These are phyloP conservation scores for Tonatia bakeri DNA, from an alignment of 2,113 vertebrate species.

Conservation along the genomic window DNA sequence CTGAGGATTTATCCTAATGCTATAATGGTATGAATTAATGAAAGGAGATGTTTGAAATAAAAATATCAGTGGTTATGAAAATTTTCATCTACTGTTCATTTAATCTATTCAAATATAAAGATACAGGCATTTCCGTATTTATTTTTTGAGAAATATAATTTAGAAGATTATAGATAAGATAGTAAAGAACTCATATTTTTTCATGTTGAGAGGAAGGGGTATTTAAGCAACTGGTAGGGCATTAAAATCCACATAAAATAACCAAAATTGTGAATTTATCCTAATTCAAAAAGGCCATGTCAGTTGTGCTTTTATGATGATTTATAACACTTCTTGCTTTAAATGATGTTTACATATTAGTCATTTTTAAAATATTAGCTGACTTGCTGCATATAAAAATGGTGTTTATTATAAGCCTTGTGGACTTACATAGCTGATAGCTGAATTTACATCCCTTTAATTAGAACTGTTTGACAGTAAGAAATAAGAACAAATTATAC, in stretches of 20 bases:
- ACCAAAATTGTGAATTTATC: conserved; percentile 61
- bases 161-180: neutral
- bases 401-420: conserved; percentile 63
- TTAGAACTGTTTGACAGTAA: conserved; percentile 51
- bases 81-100: neutral
- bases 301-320: conserved; percentile 55
- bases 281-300: conserved; percentile 65
- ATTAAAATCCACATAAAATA: conserved; percentile 66
- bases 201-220: neutral
- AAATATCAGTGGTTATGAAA: neutral
- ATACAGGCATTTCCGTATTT: conserved; percentile 39
- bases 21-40: neutral
- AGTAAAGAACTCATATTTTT: conserved; percentile 61
- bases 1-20: neutral
- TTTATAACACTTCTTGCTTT: conserved; percentile 33
- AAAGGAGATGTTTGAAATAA: neutral
- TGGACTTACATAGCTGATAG: conserved; percentile 40
- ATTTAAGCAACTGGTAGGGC: conserved; percentile 70
- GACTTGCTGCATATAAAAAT: conserved; percentile 46
- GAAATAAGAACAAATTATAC: conserved; percentile 59
- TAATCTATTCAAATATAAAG: neutral
- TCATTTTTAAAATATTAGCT: conserved; percentile 36
- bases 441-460: conserved; percentile 61
- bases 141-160: conserved; percentile 58
- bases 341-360: neutral